phyloP scores from a whole-genome alignment of 2,888 invertebrate genomes.

The Proisotoma minuta region DNA sequence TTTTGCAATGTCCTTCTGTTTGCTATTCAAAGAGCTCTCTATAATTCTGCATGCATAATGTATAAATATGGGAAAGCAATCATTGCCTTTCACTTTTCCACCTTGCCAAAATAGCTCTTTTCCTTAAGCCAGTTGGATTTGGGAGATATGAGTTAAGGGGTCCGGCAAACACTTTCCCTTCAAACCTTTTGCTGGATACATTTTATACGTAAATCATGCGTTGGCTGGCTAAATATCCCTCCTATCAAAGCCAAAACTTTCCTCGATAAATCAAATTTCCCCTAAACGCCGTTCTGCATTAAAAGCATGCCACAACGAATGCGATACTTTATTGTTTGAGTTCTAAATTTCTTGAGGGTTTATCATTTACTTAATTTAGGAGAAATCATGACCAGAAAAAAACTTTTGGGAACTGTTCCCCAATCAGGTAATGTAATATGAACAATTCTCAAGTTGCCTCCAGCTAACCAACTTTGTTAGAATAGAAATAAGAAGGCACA shows the following conservation, averaged over 20 bases:
- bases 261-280: conserved; percentile 13
- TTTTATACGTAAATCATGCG: not conserved
- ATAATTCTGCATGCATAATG: conserved; percentile 5
- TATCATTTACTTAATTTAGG: not conserved
- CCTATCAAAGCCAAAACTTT: conserved; percentile 11
- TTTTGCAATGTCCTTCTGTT: not conserved
- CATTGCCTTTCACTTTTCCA: not conserved
- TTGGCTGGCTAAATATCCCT: not conserved
- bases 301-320: not conserved
- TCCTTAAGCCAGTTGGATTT: too few relatives aligned
- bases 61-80: not conserved
- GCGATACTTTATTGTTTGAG: not conserved
- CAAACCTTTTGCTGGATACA: not conserved
- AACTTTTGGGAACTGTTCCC: not conserved
- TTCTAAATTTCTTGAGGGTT: conserved; percentile 1
- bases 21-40: not conserved
- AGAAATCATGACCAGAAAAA: not conserved
- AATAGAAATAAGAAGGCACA: too few relatives aligned
- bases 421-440: too few relatives aligned
- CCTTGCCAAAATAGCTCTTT: not conserved
- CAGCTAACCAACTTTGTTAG: too few relatives aligned
- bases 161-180: too few relatives aligned
- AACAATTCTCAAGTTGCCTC: too few relatives aligned
- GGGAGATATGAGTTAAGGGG: too few relatives aligned
- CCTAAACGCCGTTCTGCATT: not conserved